Evolutionary conservation across 2,888 invertebrate genomes (phyloP), one percentile per base, ranked within the genome.

Genomic region (Gryllus longicercus): DNA sequence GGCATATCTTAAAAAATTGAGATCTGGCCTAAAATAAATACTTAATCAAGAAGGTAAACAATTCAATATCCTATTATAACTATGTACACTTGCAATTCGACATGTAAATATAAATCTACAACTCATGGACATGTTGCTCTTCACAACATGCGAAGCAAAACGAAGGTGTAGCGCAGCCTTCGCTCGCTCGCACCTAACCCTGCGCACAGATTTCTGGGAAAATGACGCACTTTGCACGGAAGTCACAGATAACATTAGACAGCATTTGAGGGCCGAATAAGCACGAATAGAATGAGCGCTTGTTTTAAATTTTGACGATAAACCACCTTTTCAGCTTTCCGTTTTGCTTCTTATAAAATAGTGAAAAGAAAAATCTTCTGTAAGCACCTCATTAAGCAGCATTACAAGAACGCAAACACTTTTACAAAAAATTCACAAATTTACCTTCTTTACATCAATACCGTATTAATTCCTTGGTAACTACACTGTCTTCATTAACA

Each of bases 41-140:
- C 90, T 90, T 89, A 90, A 93, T 93, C 93, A 94, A 92, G 93
- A 94, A 87, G 93, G 93, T 90, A 92, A 91, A 92, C 91, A 91
- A 91, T 93, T 92, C 87, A 90, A 88, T 91, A 91, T 91, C 90
- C 89, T 90, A 90, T 91, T 91, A 91, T 90, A 91, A 89, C 89
- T 91, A 89, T 90, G 90, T 90, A 90, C 90, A 90, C 90, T 91
- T 89, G 89, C 88, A 88, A 91, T 91, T 91, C 90, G 90, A 91
- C 92, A 92, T 89, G 89, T 90, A 90, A 90, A 90, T 89, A 90
- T 91, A 90, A 91, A 90, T 89, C 89, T 90, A 89, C 89, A 88
- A 90, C 92, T 92, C 90, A 92, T 92, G 92, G 92, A 91, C 93
- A 93, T 93, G 92, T 90, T 91, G 81, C 76, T 74, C 49, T 74